Conservation (phyloP, 2,113 vertebrate genomes). For the Spea bombifrons region DNA sequence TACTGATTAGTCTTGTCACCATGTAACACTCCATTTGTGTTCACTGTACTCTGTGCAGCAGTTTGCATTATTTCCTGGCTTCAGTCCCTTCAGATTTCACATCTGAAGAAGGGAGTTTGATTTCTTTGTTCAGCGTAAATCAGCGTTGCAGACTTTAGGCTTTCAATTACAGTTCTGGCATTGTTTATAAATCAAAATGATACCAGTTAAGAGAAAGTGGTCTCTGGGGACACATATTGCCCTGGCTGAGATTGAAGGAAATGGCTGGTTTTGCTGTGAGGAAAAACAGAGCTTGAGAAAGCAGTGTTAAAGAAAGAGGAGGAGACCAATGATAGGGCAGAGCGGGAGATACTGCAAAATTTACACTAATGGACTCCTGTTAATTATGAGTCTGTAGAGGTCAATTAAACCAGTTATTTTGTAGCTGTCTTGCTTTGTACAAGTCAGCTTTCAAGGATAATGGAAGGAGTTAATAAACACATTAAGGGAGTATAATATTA, state of each 20-base stretch:
- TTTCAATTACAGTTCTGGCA: slow-evolving; percentile 49
- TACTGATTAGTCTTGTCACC: not conserved
- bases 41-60: slow-evolving; percentile 33
- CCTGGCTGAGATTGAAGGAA: slow-evolving; percentile 45
- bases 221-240: slow-evolving; percentile 45
- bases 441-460: slow-evolving; percentile 18
- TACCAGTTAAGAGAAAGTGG: slow-evolving; percentile 49
- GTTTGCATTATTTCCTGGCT: slow-evolving; percentile 43
- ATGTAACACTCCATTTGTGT: slow-evolving; percentile 12
- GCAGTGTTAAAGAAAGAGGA: slow-evolving; percentile 15
- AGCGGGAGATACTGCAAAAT: slow-evolving; percentile 26
- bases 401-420: slow-evolving; percentile 44
- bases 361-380: slow-evolving; percentile 46
- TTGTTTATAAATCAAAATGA: slow-evolving; percentile 50
- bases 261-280: slow-evolving; percentile 45
- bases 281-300: slow-evolving; percentile 26
- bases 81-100: slow-evolving; percentile 38
- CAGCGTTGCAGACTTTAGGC: slow-evolving; percentile 45
- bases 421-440: slow-evolving; percentile 9
- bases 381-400: slow-evolving; percentile 42
- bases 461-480: slow-evolving; percentile 37
- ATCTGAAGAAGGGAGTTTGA: slow-evolving; percentile 46
- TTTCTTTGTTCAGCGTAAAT: slow-evolving; percentile 47
- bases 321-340: slow-evolving; percentile 1
- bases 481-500: slow-evolving; percentile 29